Evolutionary conservation across 2,113 vertebrate genomes (phyloP).

Genomic region (Cephalopterus ornatus): DNA sequence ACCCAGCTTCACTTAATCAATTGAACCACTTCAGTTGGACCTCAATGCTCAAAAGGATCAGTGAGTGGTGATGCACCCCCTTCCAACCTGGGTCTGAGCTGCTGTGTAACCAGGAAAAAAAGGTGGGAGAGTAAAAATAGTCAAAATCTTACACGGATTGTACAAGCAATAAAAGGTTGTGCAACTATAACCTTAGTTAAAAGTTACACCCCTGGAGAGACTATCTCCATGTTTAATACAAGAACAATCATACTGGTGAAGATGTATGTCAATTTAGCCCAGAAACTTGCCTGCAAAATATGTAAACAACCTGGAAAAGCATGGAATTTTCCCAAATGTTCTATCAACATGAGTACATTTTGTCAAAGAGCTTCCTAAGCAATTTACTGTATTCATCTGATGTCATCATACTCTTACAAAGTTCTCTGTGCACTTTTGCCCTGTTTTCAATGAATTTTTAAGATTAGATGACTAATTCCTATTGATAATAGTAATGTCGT

Average conservation of each 20-base stretch:
- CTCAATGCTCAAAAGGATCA: background rate
- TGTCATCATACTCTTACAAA: background rate
- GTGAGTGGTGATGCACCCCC: background rate
- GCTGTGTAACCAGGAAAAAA: background rate
- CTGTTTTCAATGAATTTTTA: background rate
- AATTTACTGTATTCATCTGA: background rate
- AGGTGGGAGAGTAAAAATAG: background rate
- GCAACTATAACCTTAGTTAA: background rate
- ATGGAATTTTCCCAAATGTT: background rate
- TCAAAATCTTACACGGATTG: background rate
- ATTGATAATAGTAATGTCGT: background rate
- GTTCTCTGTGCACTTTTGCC: background rate
- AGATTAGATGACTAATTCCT: background rate
- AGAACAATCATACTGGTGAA: background rate
- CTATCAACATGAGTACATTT: background rate
- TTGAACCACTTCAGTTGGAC: background rate
- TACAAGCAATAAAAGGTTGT: background rate
- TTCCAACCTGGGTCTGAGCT: background rate
- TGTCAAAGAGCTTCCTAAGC: background rate
- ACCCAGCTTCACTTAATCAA: background rate
- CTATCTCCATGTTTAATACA: background rate
- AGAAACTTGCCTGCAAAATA: background rate
- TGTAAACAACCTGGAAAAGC: background rate
- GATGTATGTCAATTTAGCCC: fast-evolving
- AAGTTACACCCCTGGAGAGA: background rate